Conservation (phyloP, 2,888 invertebrate genomes). For the Sminthurinus aureus region DNA sequence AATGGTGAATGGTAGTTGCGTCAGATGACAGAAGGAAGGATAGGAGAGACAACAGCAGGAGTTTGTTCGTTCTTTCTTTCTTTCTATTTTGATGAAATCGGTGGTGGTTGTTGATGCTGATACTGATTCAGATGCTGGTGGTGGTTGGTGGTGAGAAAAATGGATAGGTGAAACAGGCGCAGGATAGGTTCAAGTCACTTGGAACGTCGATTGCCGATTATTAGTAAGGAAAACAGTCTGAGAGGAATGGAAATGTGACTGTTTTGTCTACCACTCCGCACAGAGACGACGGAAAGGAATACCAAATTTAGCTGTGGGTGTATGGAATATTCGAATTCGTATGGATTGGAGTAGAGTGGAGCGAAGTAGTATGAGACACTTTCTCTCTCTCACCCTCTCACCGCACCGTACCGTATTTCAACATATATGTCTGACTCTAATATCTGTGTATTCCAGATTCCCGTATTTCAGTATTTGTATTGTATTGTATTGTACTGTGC, state of each 20-base stretch:
- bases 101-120: too few species aligned
- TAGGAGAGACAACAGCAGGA: conserved; percentile 39
- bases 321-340: too few species aligned
- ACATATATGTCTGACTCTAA: too few species aligned
- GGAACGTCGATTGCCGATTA: conserved; percentile 40
- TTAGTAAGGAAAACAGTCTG: conserved; percentile 47
- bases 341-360: background rate
- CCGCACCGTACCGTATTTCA: background rate
- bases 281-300: too few species aligned
- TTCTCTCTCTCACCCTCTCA: conserved; percentile 10
- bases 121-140: conserved; percentile 10
- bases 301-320: too few species aligned
- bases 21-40: conserved; percentile 13
- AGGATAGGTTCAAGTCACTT: conserved; percentile 43
- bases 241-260: conserved; percentile 44
- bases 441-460: too few species aligned
- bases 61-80: background rate
- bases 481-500: background rate
- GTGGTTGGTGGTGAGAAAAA: conserved; percentile 34
- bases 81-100: too few species aligned
- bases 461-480: conserved; percentile 11
- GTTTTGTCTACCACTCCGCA: background rate
- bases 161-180: conserved; percentile 12
- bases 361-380: conserved; percentile 13
- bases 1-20: background rate